A percentile compares a stretch with the other conserved stretches of the same genome.
Conservation (phyloP, 2,113 vertebrate species). For the Cyanoramphus novaezelandiae region DNA sequence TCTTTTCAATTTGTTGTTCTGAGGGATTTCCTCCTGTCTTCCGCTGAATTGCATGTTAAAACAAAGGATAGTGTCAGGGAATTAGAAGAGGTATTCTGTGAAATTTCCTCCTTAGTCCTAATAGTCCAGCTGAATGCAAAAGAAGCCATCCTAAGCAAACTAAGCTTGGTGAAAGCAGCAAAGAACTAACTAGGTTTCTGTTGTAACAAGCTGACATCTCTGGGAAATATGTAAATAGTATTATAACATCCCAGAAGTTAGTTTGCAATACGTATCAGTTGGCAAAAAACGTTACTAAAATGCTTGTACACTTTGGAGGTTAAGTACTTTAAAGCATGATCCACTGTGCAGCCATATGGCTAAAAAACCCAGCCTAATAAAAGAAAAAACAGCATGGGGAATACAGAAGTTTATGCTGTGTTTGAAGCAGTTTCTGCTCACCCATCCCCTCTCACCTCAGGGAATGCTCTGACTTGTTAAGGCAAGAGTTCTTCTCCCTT, state of each 20-base stretch:
- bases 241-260: not conserved
- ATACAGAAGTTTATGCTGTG: not conserved
- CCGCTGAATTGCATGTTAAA: not conserved
- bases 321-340: not conserved
- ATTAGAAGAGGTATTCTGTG: not conserved
- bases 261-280: rapidly evolving
- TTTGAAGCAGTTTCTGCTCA: not conserved
- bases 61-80: not conserved
- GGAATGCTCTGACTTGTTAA: rapidly evolving
- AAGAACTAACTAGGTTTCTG: not conserved
- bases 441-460: not conserved
- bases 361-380: not conserved
- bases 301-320: not conserved
- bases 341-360: not conserved
- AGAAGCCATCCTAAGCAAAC: not conserved
- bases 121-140: not conserved
- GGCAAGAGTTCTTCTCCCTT: not conserved
- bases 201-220: not conserved
- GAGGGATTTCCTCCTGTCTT: not conserved
- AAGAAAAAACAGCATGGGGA: rapidly evolving
- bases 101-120: not conserved
- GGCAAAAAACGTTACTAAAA: not conserved
- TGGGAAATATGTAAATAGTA: not conserved
- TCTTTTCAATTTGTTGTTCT: not conserved
- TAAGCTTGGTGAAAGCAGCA: not conserved